phyloP scores from a whole-genome alignment of 2,888 invertebrate species.

The Leucoptera coffeella region DNA sequence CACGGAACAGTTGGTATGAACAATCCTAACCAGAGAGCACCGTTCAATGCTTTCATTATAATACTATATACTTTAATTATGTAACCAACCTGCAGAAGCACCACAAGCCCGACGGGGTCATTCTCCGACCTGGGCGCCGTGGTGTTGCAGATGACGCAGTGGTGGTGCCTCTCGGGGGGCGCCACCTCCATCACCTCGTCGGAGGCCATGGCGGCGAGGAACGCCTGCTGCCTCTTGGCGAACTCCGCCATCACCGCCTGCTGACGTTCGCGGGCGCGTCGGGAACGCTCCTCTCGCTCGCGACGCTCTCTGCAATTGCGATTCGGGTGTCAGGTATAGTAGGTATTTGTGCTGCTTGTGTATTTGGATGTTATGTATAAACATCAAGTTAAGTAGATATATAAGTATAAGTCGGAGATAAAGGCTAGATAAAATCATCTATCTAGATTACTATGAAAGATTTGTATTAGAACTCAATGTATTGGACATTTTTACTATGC shows the following conservation, averaged over 20 bases:
- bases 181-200: constrained; percentile 48
- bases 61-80: too few species aligned
- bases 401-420: too few species aligned
- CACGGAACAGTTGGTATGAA: too few species aligned
- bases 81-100: constrained; percentile 68
- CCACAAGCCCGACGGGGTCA: constrained; percentile 75
- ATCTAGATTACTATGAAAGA: too few species aligned
- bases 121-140: constrained; percentile 78
- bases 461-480: too few species aligned
- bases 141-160: constrained; percentile 94
- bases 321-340: neutral
- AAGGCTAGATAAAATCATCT: too few species aligned
- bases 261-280: constrained; percentile 82
- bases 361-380: neutral
- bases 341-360: neutral
- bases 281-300: constrained; percentile 78
- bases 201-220: constrained; percentile 66
- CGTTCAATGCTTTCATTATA: too few species aligned
- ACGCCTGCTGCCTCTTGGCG: constrained; percentile 83
- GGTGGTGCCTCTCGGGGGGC: constrained; percentile 67
- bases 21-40: too few species aligned
- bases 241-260: constrained; percentile 91
- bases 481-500: too few species aligned
- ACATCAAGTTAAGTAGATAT: too few species aligned
- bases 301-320: constrained; percentile 46